These are phyloP conservation scores for Metellina segmentata DNA, from an alignment of 2,888 invertebrate species.

Conservation along the genomic window DNA sequence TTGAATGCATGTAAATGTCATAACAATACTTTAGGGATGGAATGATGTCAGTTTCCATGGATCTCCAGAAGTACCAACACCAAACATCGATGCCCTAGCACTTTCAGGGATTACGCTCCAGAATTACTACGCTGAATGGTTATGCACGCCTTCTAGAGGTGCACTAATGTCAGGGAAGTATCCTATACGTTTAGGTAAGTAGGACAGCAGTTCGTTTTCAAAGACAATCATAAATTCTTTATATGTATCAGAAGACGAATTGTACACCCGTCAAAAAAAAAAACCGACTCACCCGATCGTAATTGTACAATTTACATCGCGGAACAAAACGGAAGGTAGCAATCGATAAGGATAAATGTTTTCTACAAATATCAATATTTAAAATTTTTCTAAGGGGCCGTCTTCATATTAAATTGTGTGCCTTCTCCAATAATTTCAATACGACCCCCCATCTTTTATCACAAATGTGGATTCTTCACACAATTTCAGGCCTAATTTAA, in stretches of 20 bases:
- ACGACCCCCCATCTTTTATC: background rate
- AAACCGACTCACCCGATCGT: too few species aligned
- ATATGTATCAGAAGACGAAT: background rate
- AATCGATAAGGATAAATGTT: too few species aligned
- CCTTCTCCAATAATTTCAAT: too few species aligned
- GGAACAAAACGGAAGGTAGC: too few species aligned
- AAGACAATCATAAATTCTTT: background rate
- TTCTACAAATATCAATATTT: too few species aligned
- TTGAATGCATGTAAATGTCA: background rate
- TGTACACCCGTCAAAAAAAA: too few species aligned
- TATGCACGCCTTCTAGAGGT: slow-evolving; percentile 94
- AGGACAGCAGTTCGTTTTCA: background rate
- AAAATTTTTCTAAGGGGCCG: too few species aligned
- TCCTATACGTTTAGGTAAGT: slow-evolving; percentile 90
- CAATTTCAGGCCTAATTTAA: background rate
- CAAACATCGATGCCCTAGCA: slow-evolving; percentile 94
- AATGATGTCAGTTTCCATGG: slow-evolving; percentile 96
- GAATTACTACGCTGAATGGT: slow-evolving; percentile 92
- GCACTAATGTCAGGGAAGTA: slow-evolving; percentile 95
- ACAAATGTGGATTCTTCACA: too few species aligned
- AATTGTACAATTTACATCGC: too few species aligned
- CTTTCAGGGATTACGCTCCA: slow-evolving; percentile 91
- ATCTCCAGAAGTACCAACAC: slow-evolving; percentile 92
- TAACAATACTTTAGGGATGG: slow-evolving; percentile 85
- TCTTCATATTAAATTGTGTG: too few species aligned